These are phyloP conservation scores for Cassiopea andromeda DNA, from an alignment of 30 jellyfish, hydroid and myxozoan genomes.

Conservation along the genomic window DNA sequence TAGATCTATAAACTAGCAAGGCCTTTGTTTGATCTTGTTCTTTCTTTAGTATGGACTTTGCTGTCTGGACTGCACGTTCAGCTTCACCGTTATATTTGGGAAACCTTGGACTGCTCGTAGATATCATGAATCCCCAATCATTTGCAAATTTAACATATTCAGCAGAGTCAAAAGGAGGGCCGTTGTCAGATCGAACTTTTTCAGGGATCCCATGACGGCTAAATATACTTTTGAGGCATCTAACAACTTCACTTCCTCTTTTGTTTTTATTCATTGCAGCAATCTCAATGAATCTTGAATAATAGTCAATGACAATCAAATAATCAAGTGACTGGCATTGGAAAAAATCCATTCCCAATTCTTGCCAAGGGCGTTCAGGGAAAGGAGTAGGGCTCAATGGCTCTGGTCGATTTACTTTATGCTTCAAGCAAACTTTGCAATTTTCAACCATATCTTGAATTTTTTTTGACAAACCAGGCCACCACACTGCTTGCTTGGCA, in stretches of 20 bases:
- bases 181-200: slow-evolving; percentile 7
- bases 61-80: not conserved
- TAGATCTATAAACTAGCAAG: not conserved
- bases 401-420: not conserved
- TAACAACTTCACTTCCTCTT: slow-evolving; percentile 8
- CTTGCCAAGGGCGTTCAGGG: slow-evolving; percentile 35
- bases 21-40: not conserved
- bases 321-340: slow-evolving; percentile 12
- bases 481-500: slow-evolving; percentile 41
- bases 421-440: slow-evolving; percentile 7
- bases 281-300: not conserved
- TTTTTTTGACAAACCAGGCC: slow-evolving; percentile 47
- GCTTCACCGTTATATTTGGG: not conserved
- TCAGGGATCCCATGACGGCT: slow-evolving; percentile 49
- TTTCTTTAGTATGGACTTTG: not conserved
- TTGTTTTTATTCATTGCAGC: slow-evolving; percentile 11
- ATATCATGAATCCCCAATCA: not conserved
- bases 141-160: slow-evolving; percentile 13
- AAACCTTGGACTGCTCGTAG: not conserved
- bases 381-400: slow-evolving; percentile 17
- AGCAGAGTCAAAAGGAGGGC: slow-evolving; percentile 11
- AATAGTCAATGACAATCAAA: not conserved
- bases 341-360: slow-evolving; percentile 15
- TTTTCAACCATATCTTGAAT: slow-evolving; percentile 29
- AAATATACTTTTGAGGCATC: not conserved